Conservation (phyloP, 2,113 vertebrate species). For the Hemichromis elongatus region DNA sequence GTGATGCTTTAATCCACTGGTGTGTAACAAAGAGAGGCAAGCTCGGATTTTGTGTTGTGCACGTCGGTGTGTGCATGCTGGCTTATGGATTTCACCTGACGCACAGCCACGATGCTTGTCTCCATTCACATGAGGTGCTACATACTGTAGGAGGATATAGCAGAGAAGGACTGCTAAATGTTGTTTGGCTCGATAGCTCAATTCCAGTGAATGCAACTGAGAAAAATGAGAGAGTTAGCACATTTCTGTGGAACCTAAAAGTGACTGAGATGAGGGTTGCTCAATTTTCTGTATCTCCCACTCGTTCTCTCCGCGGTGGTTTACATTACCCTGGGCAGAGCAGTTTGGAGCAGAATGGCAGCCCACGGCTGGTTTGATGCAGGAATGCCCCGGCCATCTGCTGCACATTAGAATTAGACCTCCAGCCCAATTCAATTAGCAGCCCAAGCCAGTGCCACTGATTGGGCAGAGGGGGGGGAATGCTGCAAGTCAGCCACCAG, state of each 20-base stretch:
- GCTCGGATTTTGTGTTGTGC: background rate
- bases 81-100: background rate
- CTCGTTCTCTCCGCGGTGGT: slow-evolving; percentile 4
- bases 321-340: slow-evolving; percentile 37
- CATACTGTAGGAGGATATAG: background rate
- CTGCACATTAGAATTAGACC: slow-evolving; percentile 77
- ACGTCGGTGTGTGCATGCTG: background rate
- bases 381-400: slow-evolving; percentile 73
- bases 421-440: slow-evolving; percentile 77
- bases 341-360: slow-evolving; percentile 20
- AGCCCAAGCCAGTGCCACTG: slow-evolving; percentile 63
- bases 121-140: background rate
- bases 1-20: slow-evolving; percentile 29
- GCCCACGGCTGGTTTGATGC: slow-evolving; percentile 46
- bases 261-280: background rate
- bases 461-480: slow-evolving; percentile 52
- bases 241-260: slow-evolving; percentile 14
- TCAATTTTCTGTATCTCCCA: background rate
- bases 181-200: background rate
- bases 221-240: background rate
- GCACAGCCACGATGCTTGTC: background rate
- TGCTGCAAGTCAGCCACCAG: slow-evolving; percentile 17
- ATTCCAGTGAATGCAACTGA: background rate
- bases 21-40: background rate
- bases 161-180: background rate